Evolutionary conservation across 1,140 invertebrate species (phyloP), one percentile per base, ranked within the genome.

Genomic region (Micrasema longulum): DNA sequence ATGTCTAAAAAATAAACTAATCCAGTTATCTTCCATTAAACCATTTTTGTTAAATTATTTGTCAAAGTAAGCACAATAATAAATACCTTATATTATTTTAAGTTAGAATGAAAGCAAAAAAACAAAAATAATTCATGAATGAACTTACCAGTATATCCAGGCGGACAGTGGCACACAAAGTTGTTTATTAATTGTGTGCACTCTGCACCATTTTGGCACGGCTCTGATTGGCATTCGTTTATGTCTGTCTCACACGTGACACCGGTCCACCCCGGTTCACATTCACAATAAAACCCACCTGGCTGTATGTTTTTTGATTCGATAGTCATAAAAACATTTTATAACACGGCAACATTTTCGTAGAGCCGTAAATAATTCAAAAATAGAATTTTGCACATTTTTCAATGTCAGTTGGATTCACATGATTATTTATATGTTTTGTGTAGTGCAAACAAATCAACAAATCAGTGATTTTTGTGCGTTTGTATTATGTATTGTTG

Each of bases 151-250:
- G 85, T 88, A 79, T 87, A 93, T 45, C 92, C 92, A 47, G 87
- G 81, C 1, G 88, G 83, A 82, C 93, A 94, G 20, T 85, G 82
- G 80, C 93, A 95, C 63, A 88, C 87, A 79, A 92, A 94, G 3
- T 80, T 78, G 74, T 85, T 83, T 11, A 82, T 77, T 52, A 82
- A 78, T 78, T 91, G 88, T 14, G 88, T 81, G 79, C 91, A 92
- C 63, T 87, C 87, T 41, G 89, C 91, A 20, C 88, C 89, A 79
- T 92, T 90, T 16, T 84, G 79, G 74, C 89, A 89, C 6, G 88
- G 88, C 72, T 85, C 80, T 3, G 84, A 87, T 38, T 79, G 77
- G 75, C 89, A 91, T 63, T 85, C 80, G 72, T 86, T 84, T 52
- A 89, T 82, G 68, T 87, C 84, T 10, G 79, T 77, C 63, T 90